A percentile compares a stretch with the other conserved stretches of the same genome.
Evolutionary conservation across 2,888 invertebrate species (phyloP).

Genomic region (Phengaris arion): DNA sequence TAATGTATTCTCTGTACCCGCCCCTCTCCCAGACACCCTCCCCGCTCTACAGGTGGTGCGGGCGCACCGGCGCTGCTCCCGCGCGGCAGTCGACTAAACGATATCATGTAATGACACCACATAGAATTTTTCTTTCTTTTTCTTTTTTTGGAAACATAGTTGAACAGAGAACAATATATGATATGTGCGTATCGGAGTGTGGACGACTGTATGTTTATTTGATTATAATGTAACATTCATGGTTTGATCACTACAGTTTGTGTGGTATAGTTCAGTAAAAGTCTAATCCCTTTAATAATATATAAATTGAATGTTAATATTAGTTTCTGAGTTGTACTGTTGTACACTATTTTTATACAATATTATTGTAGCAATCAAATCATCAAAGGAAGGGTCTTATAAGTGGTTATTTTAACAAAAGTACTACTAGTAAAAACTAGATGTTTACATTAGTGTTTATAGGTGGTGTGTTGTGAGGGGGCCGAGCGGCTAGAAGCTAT

Average conservation of each 20-base stretch:
- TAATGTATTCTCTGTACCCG: constrained; percentile 49
- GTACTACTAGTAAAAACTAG: constrained; percentile 29
- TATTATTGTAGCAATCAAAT: constrained; percentile 47
- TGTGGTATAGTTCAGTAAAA: not conserved
- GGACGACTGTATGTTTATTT: constrained; percentile 73
- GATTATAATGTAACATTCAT: constrained; percentile 60
- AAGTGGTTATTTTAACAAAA: constrained; percentile 45
- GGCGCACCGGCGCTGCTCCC: constrained; percentile 50
- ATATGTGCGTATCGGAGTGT: constrained; percentile 78
- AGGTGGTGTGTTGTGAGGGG: constrained; percentile 45
- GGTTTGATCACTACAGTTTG: constrained; percentile 50
- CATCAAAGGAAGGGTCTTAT: constrained; percentile 45
- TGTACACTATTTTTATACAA: constrained; percentile 27
- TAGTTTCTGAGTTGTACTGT: not conserved
- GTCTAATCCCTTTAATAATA: too few species aligned
- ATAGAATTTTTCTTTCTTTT: constrained; percentile 70
- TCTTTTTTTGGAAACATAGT: constrained; percentile 70
- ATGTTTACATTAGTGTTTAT: constrained; percentile 23
- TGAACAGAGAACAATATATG: constrained; percentile 67
- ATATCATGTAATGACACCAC: constrained; percentile 72
- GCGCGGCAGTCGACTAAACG: constrained; percentile 60
- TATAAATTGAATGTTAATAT: too few species aligned
- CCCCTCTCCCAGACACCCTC: constrained; percentile 53
- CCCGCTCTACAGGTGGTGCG: constrained; percentile 60
- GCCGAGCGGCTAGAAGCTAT: constrained; percentile 53